Base-by-base conservation (phyloP, 1,140 invertebrate genomes). In the Drosophila tsacasi region DNA sequence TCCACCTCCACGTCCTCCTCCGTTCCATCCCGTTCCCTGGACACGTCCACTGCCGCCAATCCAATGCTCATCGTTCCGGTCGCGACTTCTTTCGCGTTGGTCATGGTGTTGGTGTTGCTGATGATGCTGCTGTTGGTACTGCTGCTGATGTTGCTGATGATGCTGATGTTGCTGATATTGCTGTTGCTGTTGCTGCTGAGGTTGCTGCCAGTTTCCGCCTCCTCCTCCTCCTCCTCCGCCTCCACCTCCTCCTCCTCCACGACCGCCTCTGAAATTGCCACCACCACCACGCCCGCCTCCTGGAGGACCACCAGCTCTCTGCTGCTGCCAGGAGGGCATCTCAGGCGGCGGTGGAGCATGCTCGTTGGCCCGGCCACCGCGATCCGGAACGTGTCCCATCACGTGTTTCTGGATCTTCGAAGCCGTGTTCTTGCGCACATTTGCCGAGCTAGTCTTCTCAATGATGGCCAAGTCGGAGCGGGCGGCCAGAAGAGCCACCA, bases 331-430 rank as follows among this genome's bases (percentile, higher is more conserved):
- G 2, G 97, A 96, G 12, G 98, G 98, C 97, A 99, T 99, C 94
- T 99, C 98, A 13, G 97, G 97, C 7, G 98, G 97, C 2, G 98
- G 98, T 6, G 97, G 95, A 73, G 97, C 96, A 85, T 97, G 96
- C 90, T 99, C 98, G 84, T 95, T 95, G 2, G 98, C 96, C 73
- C 98, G 93, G 5, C 98, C 98, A 55, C 98, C 98, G 90, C 98
- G 94, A 93, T 99, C 97, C 4, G 97, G 97, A 8, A 97, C 96
- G 91, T 93, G 94, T 72, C 97, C 97, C 93, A 98, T 99, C 35
- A 97, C 95, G 63, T 98, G 96, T 94, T 96, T 97, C 77, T 98
- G 98, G 3, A 99, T 95, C 47, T 95, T 94, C 76, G 96, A 96
- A 84, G 95, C 95, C 0, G 97, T 98, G 86, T 97, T 96, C 92